A percentile compares a stretch with the other conserved stretches of the same genome.
These are phyloP conservation scores for Tretioscincus oriximinensis DNA, from an alignment of 2,113 vertebrate genomes.

Conservation along the genomic window DNA sequence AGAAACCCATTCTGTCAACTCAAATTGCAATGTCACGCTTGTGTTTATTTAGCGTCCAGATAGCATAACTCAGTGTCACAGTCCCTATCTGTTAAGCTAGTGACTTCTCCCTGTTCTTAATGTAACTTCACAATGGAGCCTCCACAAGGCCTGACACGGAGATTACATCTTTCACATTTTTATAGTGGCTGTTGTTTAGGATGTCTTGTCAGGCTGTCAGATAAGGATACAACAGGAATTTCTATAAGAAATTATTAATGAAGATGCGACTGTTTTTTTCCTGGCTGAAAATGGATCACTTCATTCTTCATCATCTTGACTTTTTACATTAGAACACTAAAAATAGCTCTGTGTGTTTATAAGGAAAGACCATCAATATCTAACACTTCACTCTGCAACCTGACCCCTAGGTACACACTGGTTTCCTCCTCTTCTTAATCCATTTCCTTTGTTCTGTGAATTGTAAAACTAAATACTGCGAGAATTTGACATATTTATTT, in stretches of 20 bases:
- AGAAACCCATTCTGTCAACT: slow-evolving; percentile 16
- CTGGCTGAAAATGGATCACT: slow-evolving; percentile 65
- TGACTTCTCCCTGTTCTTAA: slow-evolving; percentile 51
- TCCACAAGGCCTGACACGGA: slow-evolving; percentile 60
- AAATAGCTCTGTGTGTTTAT: slow-evolving; percentile 67
- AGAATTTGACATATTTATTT: neutral
- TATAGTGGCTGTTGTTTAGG: slow-evolving; percentile 70
- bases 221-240: slow-evolving; percentile 60
- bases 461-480: slow-evolving; percentile 44
- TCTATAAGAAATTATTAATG: slow-evolving; percentile 76
- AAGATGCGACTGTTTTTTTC: slow-evolving; percentile 67
- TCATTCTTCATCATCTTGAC: slow-evolving; percentile 71
- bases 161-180: slow-evolving; percentile 71
- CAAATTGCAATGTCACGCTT: slow-evolving; percentile 46
- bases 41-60: slow-evolving; percentile 49
- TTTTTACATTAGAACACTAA: slow-evolving; percentile 75
- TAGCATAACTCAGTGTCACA: slow-evolving; percentile 43
- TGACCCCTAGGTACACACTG: slow-evolving; percentile 13
- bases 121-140: slow-evolving; percentile 69
- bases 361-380: slow-evolving; percentile 64
- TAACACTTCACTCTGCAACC: slow-evolving; percentile 33
- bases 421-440: slow-evolving; percentile 54
- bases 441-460: slow-evolving; percentile 39
- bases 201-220: slow-evolving; percentile 71
- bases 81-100: slow-evolving; percentile 55